Percentiles rank a stretch among this genome's conserved stretches.
Conservation (phyloP, 2,888 invertebrate species). For the Leptogaster cylindrica region DNA sequence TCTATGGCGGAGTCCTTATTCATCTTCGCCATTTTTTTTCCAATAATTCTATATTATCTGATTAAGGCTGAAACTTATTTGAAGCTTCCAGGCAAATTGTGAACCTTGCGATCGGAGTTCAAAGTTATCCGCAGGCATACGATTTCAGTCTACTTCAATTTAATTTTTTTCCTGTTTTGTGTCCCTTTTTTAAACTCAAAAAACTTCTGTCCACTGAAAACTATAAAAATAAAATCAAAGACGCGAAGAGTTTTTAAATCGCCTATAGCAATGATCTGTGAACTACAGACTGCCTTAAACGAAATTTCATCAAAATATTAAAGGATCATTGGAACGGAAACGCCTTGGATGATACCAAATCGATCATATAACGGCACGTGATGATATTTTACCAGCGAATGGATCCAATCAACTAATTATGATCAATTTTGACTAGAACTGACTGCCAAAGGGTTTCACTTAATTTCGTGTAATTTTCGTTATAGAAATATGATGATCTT, state of each 20-base stretch:
- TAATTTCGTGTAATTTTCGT: conserved; percentile 29
- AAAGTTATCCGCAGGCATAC: conserved; percentile 20
- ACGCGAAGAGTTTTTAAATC: conserved; percentile 6
- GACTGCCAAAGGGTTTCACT: conserved; percentile 43
- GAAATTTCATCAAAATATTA: no score
- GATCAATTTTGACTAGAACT: conserved; percentile 39
- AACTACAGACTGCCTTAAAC: conserved; percentile 18
- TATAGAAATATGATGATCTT: conserved; percentile 28
- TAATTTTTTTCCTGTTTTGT: background rate
- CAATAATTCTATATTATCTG: conserved; percentile 31
- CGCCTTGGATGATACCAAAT: background rate
- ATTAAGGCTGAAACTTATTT: conserved; percentile 36
- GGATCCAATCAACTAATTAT: conserved; percentile 39
- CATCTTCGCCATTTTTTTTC: background rate
- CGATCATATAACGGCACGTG: conserved; percentile 40
- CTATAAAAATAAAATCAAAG: background rate
- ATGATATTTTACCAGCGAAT: conserved; percentile 24
- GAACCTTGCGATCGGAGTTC: conserved; percentile 16
- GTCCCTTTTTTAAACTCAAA: background rate
- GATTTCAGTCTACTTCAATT: background rate
- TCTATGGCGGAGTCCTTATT: conserved; percentile 13
- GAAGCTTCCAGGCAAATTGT: conserved; percentile 42
- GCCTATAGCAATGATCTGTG: conserved; percentile 23
- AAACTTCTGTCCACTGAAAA: conserved; percentile 42
- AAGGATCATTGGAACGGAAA: no score